Conservation (phyloP, 2,888 invertebrate species). For the Drepana falcataria region DNA sequence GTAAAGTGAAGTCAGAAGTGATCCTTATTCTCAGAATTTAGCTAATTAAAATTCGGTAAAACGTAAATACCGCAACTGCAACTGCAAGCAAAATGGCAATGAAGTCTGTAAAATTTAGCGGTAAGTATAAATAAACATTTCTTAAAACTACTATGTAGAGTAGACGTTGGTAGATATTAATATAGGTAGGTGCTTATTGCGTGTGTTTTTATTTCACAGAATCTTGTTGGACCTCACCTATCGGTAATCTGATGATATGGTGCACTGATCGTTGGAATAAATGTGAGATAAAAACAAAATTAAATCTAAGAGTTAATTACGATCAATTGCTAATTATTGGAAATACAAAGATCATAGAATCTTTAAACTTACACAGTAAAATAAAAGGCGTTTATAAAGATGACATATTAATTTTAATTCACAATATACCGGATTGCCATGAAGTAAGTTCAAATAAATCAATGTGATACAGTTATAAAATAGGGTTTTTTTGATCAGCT, state of each 20-base stretch:
- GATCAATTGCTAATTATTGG: slow-evolving; percentile 53
- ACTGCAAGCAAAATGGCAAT: no score
- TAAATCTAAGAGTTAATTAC: slow-evolving; percentile 36
- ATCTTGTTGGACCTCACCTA: slow-evolving; percentile 27
- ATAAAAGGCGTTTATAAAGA: slow-evolving; percentile 59
- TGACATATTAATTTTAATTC: slow-evolving; percentile 51
- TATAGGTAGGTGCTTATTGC: no score
- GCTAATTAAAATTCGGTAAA: background rate
- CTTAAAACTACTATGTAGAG: no score
- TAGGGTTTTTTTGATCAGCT: no score
- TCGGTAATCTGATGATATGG: slow-evolving; percentile 60
- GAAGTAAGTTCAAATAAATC: slow-evolving; percentile 33
- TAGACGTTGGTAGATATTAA: no score
- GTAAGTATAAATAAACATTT: no score
- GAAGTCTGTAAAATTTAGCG: no score
- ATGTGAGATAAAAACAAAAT: slow-evolving; percentile 29
- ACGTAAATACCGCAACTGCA: no score
- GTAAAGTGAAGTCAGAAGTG: background rate
- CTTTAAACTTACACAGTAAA: slow-evolving; percentile 48
- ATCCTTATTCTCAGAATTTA: background rate
- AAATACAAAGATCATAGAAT: slow-evolving; percentile 48
- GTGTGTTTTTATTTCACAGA: slow-evolving; percentile 21
- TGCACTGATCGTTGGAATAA: slow-evolving; percentile 41
- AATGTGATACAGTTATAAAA: background rate
- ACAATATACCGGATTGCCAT: slow-evolving; percentile 21